phyloP scores from a whole-genome alignment of 2,797 vertebrate genomes.

The Diplodus sargus region DNA sequence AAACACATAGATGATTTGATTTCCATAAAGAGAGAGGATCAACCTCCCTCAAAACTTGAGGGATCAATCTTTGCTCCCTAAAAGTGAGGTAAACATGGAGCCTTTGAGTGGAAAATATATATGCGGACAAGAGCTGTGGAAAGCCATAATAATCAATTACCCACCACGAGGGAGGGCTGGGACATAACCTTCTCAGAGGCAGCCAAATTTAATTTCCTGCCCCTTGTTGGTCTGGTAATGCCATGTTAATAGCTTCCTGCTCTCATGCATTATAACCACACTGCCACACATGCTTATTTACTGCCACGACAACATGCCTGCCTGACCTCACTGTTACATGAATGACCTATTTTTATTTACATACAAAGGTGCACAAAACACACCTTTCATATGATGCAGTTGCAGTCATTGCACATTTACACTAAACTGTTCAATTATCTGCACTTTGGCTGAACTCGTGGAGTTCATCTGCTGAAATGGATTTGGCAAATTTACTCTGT shows the following conservation, averaged over 20 bases:
- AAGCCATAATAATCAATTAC: constrained; percentile 80
- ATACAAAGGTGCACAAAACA: background rate
- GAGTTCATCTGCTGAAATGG: background rate
- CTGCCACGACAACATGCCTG: constrained; percentile 61
- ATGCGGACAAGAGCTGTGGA: constrained; percentile 58
- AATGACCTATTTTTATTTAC: constrained; percentile 42
- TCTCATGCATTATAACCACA: constrained; percentile 77
- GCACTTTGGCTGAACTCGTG: background rate
- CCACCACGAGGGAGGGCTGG: constrained; percentile 72
- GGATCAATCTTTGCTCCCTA: background rate
- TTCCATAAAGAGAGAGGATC: background rate
- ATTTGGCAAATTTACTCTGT: background rate
- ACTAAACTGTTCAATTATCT: background rate
- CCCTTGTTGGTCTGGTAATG: constrained; percentile 84
- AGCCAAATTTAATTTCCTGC: constrained; percentile 86
- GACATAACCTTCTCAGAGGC: constrained; percentile 81
- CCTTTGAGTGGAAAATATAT: constrained; percentile 19
- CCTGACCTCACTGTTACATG: constrained; percentile 30
- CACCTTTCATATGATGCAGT: background rate
- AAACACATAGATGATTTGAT: background rate
- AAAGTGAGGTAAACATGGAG: constrained; percentile 5
- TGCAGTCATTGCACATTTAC: background rate
- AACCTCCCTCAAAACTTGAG: background rate
- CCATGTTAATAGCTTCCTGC: constrained; percentile 86
- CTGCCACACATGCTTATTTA: constrained; percentile 70